Base-by-base conservation (phyloP, 2,113 vertebrate species). In the Ivindomyrus marchei region DNA sequence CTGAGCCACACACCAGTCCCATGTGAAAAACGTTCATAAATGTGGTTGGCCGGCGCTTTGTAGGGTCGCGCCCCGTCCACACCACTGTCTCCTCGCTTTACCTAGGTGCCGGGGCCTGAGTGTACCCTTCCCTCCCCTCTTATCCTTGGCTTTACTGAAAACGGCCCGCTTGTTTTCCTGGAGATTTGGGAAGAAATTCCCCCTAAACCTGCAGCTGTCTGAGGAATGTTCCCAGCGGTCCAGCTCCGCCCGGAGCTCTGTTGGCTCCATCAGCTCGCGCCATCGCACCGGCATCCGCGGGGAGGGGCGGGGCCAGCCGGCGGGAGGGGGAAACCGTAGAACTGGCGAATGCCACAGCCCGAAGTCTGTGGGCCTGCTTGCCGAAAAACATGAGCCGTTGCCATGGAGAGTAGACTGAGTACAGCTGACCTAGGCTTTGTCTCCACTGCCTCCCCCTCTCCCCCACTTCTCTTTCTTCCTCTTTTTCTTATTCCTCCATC, bases 191-290 rank as follows among this genome's bases (percentile, higher is more conserved):
- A 89, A 94, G 92, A 95, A 96, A n/a, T 94, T 95, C 94, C 95
- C 93, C 93, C 93, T 95, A 93, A 95, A 95, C 95, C 95, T 95
- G 92, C 95, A 95, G 95, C 94, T 95, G 95, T 94, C 93, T 93
- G 91, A 93, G 95, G 94, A 96, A 96, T 95, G 94, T 95, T 92
- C 92, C 36, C 74, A 36, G 91, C 88, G 53, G 39, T 74, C 66
- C 85, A 92, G 91, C 92, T 92, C 92, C 92, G 91, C 93, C 94
- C 90, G 91, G 91, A 80, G 93, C 93, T 94, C 92, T 88, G 85
- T 91, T 93, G 92, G 92, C 93, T 94, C 93, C 93, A 94, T 92
- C 92, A 93, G 92, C 91, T 92, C 92, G 89, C 88, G 90, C 77
- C 92, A 89, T 85, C 42, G 10, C 42, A 8, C 93, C 92, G 91